phyloP scores from a whole-genome alignment of 2,113 vertebrate genomes.

The Amphiprion percula region DNA sequence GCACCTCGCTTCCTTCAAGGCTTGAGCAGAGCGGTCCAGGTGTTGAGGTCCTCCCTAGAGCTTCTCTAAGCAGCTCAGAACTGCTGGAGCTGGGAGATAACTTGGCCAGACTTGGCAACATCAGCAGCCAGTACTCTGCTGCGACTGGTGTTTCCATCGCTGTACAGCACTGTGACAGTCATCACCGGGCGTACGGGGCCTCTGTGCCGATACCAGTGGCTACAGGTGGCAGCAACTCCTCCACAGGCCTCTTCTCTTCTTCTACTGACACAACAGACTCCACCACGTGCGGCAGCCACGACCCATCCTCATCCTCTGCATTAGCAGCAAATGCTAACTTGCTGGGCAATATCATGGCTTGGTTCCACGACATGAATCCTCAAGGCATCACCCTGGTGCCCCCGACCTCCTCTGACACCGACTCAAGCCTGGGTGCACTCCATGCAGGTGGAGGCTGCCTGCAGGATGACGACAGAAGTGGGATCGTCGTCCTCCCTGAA shows the following conservation, averaged over 20 bases:
- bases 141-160: constrained; percentile 81
- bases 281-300: constrained; percentile 64
- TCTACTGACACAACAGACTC: constrained; percentile 73
- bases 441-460: constrained; percentile 69
- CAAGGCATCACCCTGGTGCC: constrained; percentile 95
- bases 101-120: constrained; percentile 88
- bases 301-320: constrained; percentile 78
- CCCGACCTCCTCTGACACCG: constrained; percentile 85
- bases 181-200: constrained; percentile 41
- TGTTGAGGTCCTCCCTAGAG: constrained; percentile 86
- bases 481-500: constrained; percentile 30
- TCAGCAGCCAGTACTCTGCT: constrained; percentile 86
- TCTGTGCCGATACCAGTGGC: constrained; percentile 59
- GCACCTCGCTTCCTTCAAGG: constrained; percentile 94
- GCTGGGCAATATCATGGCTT: constrained; percentile 98
- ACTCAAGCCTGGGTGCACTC: constrained; percentile 79
- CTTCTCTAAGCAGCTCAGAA: constrained; percentile 94
- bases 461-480: constrained; percentile 38
- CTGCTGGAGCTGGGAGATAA: constrained; percentile 93
- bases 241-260: constrained; percentile 73
- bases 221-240: constrained; percentile 56
- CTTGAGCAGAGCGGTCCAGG: constrained; percentile 87
- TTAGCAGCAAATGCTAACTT: constrained; percentile 90
- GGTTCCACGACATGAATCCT: constrained; percentile 99
- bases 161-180: constrained; percentile 59